Evolutionary conservation across 1,140 invertebrate genomes (phyloP), one percentile per base, ranked within the genome.

Genomic region (Littorina saxatilis): DNA sequence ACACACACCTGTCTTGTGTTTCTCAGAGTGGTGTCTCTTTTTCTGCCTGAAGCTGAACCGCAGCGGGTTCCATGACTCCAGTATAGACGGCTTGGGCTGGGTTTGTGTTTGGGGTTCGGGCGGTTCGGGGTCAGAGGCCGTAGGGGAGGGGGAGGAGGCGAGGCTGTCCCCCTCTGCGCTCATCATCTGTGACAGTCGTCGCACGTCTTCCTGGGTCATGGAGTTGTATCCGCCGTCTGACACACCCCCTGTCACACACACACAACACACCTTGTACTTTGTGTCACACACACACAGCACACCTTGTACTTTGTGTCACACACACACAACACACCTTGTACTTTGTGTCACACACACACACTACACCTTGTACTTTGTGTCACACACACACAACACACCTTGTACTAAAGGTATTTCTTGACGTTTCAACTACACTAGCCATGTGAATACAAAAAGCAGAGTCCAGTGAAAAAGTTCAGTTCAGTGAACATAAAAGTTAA

Each of bases 191-290:
- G 86, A 84, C 37, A 87, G 63, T 29, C 66, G 82, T 68, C 91
- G 88, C 0, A 87, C 84, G 70, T 93, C 92, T 70, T 93, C 92
- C 73, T 92, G 91, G 27, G 91, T 93, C 92, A 94, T 92, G 3
- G 93, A 94, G 82, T 91, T 92, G 84, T 94, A 94, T 27, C 94
- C 93, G 55, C 92, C 88, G 83, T 94, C 93, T 43, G 93, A 92
- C 47, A 91, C 89, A 20, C 89, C 92, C 79, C 91, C 92, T 91
- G 81, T 66, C 37, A 79, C 23, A 83, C 20, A 32, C 17, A 20
- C 32, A 20, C 66, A 37, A 55, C 55, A 58, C 55, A 58, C 0
- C 27, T 58, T 27, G 5, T 27, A 58, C 0, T 58, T n/a, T n/a
- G n/a, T n/a, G n/a, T n/a, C n/a, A n/a, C n/a, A n/a, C n/a, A n/a